Evolutionary conservation across 2,797 vertebrate species (phyloP).

Genomic region (Crenichthys baileyi): DNA sequence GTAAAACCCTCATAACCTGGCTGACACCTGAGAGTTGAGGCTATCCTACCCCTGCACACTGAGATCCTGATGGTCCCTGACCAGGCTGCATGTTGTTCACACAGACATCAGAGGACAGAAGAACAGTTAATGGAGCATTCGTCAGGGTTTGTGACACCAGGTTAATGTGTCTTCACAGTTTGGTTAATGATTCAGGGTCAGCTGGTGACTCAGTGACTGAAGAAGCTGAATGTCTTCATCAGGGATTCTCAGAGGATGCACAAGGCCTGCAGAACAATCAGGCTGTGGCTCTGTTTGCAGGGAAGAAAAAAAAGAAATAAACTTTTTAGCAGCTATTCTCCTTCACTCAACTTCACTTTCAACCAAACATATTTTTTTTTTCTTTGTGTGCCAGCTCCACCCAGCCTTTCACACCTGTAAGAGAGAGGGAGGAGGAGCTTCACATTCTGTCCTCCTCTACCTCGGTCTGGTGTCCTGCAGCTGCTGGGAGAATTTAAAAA

Average conservation of each 20-base stretch:
- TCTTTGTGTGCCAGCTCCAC: neutral
- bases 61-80: no score
- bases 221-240: neutral
- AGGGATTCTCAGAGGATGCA: neutral
- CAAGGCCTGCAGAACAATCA: neutral
- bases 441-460: no score
- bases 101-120: no score
- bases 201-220: conserved; percentile 49
- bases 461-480: neutral
- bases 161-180: neutral
- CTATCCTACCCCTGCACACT: no score
- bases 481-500: neutral
- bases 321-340: neutral
- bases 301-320: neutral
- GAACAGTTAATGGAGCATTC: no score
- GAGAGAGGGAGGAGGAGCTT: neutral
- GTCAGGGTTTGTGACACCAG: neutral
- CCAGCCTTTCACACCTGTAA: neutral
- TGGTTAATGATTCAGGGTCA: conserved; percentile 59
- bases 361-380: neutral
- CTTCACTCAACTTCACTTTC: neutral
- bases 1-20: no score
- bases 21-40: no score
- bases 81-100: no score
- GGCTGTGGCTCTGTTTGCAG: neutral